These are phyloP conservation scores for Pediacus dermestoides DNA, from an alignment of 2,888 invertebrate species.

Conservation along the genomic window DNA sequence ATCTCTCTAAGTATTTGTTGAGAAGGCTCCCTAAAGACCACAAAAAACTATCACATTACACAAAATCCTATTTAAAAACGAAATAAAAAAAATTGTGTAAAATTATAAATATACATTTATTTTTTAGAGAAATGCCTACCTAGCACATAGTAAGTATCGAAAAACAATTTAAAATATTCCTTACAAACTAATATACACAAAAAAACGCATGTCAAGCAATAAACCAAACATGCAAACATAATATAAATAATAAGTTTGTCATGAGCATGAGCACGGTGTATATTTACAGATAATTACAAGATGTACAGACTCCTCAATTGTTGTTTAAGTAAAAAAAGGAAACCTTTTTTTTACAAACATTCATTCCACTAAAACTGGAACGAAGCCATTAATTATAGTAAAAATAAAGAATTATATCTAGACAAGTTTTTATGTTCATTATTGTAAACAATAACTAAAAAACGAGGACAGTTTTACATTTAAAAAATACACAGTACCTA, in stretches of 20 bases:
- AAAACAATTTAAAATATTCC: conserved; percentile 1
- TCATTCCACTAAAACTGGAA: conserved; percentile 53
- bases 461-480: conserved; percentile 45
- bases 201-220: background rate
- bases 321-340: conserved; percentile 42
- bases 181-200: conserved; percentile 1
- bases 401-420: conserved; percentile 33
- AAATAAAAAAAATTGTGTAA: conserved; percentile 24
- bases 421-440: no score
- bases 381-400: conserved; percentile 32
- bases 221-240: no score
- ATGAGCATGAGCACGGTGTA: conserved; percentile 15
- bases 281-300: conserved; percentile 47
- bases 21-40: background rate
- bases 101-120: conserved; percentile 23
- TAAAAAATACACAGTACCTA: conserved; percentile 50
- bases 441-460: no score
- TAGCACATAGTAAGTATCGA: conserved; percentile 8
- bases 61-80: conserved; percentile 21
- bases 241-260: no score
- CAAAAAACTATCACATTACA: conserved; percentile 11
- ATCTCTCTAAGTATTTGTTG: no score
- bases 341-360: conserved; percentile 40
- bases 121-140: conserved; percentile 16
- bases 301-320: conserved; percentile 49